Evolutionary conservation across 2,113 vertebrate species (phyloP).

Genomic region (Heptranchias perlo): DNA sequence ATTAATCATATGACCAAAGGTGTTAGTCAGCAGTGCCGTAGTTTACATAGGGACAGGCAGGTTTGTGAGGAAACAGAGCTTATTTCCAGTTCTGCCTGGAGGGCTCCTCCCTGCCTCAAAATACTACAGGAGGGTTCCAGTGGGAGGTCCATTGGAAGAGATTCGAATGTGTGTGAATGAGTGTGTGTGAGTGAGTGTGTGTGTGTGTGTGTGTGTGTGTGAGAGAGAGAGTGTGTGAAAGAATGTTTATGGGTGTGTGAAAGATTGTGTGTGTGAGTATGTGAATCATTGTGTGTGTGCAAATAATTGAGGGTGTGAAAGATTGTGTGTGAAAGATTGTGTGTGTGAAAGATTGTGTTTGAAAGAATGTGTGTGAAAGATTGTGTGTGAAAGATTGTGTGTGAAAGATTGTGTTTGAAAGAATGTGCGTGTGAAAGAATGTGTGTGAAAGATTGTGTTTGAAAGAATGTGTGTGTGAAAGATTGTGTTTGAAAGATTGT

Average conservation of each 20-base stretch:
- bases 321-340: too few relatives aligned
- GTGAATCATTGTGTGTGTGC: too few relatives aligned
- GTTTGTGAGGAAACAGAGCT: not conserved
- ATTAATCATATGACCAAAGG: not conserved
- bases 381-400: not conserved
- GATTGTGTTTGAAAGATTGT: too few relatives aligned
- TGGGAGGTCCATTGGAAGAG: not conserved
- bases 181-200: not conserved
- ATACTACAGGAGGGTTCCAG: not conserved
- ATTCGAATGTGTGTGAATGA: not conserved
- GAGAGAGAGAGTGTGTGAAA: too few relatives aligned
- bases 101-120: not conserved
- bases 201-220: not conserved
- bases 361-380: too few relatives aligned
- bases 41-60: not conserved
- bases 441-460: too few relatives aligned
- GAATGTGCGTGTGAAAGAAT: not conserved
- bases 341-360: too few relatives aligned
- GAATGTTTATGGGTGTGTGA: too few relatives aligned
- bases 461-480: not conserved
- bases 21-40: not conserved
- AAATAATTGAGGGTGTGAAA: too few relatives aligned
- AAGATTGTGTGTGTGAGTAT: too few relatives aligned
- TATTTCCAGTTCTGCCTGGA: not conserved
- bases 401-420: not conserved